Evolutionary conservation across 2,888 invertebrate species (phyloP).

Genomic region (Nymphalis polychloros): DNA sequence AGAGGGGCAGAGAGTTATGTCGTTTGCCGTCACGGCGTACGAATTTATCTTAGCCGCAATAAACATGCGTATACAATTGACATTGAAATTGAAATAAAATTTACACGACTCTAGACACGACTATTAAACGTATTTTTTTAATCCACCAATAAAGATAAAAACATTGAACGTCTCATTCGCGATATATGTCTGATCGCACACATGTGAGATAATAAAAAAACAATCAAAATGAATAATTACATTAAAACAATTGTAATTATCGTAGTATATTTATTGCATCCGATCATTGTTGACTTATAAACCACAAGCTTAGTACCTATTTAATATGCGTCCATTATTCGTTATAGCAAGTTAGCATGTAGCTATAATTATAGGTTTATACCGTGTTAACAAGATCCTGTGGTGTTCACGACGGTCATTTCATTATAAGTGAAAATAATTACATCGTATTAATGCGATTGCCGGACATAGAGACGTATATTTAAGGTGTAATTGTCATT

Average conservation of each 20-base stretch:
- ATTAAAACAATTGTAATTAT: slow-evolving; percentile 6
- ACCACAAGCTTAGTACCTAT: background rate
- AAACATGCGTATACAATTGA: too few relatives aligned
- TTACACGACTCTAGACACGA: too few relatives aligned
- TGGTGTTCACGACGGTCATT: background rate
- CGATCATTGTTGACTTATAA: background rate
- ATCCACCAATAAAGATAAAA: too few relatives aligned
- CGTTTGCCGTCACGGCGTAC: too few relatives aligned
- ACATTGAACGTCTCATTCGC: too few relatives aligned
- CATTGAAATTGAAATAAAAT: too few relatives aligned
- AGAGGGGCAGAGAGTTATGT: too few relatives aligned
- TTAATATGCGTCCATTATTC: background rate
- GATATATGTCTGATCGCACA: too few relatives aligned
- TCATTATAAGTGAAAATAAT: background rate
- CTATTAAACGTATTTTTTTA: too few relatives aligned
- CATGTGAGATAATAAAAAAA: background rate
- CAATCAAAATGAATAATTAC: slow-evolving; percentile 1
- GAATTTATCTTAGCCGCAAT: too few relatives aligned
- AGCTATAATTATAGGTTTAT: background rate
- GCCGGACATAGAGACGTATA: background rate
- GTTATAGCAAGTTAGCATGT: background rate
- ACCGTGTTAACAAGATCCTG: background rate
- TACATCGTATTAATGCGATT: background rate
- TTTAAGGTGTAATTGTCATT: background rate
- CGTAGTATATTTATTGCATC: background rate